Base-by-base conservation (phyloP, 2,113 vertebrate species). In the Sitta europaea region DNA sequence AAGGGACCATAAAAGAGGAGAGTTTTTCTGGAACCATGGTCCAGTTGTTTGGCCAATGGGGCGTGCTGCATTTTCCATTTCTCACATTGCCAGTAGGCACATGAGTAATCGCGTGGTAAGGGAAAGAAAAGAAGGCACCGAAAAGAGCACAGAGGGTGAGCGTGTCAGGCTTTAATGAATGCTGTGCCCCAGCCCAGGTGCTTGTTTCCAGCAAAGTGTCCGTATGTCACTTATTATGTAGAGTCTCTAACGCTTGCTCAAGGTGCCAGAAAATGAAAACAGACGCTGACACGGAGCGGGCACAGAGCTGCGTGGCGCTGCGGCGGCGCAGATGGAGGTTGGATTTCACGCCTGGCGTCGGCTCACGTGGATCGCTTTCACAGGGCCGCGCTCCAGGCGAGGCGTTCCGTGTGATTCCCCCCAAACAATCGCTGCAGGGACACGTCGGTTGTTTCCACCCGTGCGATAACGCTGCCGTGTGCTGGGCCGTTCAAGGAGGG, bases 381-480 rank as follows among this genome's bases (percentile, higher is more conserved):
- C 91, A 94, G 87, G 94, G 95, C 93, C 23, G 80, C 62, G 53
- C 78, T 96, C 95, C 96, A 86, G 20, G 80, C 42, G 86, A 88
- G 86, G 75, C 50, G 96, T 98, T 98, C 97, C 97, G 97, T 98
- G 97, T 96, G 97, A 71, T 97, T 98, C 98, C 98, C 97, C 97
- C 92, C 94, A 87, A 72, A 92, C 94, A 95, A 40, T 47, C 70
- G 7, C 91, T 76, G 54, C 73, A 47, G 68, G 55, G 93, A 57
- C 90, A 90, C 94, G 7, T 76, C 87, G 70, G 96, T 66, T 92
- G 80, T 87, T 94, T 92, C 94, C 93, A 95, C 92, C 82, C 18
- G 33, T 93, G 96, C 79, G 59, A 97, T 92, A 97, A 73, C 18
- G 40, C 86, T 55, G 94, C 83, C 43, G 73, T 71, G 67, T 31